phyloP scores from a whole-genome alignment of 2,888 invertebrate genomes.

The Melanargia galathea region DNA sequence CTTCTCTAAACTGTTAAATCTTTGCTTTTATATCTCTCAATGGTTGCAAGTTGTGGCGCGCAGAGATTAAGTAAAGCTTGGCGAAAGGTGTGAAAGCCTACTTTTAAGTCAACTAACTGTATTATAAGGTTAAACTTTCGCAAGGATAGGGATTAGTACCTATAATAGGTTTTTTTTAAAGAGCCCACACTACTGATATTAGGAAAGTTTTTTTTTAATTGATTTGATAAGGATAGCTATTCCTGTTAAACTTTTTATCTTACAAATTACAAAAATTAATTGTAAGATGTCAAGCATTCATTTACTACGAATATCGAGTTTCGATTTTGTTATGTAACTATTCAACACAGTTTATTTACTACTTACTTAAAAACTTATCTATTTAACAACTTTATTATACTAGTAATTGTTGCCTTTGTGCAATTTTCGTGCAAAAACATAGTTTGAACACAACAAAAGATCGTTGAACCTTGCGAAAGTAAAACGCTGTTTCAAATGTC shows the following conservation, averaged over 20 bases:
- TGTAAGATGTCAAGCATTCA: too few relatives aligned
- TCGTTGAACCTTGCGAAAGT: slow-evolving; percentile 22
- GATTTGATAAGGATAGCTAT: not conserved
- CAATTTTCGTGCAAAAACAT: slow-evolving; percentile 12
- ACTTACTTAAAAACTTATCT: not conserved
- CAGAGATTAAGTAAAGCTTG: not conserved
- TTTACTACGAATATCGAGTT: not conserved
- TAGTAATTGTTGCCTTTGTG: not conserved
- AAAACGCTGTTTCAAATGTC: slow-evolving; percentile 18
- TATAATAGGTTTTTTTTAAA: not conserved
- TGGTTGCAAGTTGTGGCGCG: not conserved
- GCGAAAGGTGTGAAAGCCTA: slow-evolving; percentile 16
- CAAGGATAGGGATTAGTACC: not conserved
- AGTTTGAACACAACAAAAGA: slow-evolving; percentile 15
- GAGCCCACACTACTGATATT: too few relatives aligned
- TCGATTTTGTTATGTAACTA: not conserved
- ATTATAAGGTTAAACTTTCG: not conserved
- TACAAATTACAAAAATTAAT: too few relatives aligned
- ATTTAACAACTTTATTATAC: not conserved
- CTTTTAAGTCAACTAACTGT: not conserved
- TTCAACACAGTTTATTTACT: not conserved
- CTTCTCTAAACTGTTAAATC: not conserved
- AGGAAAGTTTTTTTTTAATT: too few relatives aligned
- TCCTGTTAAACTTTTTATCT: not conserved
- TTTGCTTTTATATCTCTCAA: not conserved